Conservation (phyloP, 2,888 invertebrate genomes). For the Archaeoteleia sp. region DNA sequence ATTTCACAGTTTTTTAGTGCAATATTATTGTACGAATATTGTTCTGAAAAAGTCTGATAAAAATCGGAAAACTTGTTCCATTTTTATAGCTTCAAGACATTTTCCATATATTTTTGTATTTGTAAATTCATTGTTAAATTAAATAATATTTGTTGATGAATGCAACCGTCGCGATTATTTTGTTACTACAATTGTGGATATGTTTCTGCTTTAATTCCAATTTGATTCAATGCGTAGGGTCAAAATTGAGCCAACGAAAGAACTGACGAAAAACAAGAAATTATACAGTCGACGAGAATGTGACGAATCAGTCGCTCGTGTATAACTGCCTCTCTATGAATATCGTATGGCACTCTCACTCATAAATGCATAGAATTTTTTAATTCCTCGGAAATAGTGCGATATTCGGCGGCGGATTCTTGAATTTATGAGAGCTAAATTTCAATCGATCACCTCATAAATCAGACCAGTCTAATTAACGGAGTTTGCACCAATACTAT, state of each 20-base stretch:
- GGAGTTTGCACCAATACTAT: too few species aligned
- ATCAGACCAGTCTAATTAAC: conserved; percentile 24
- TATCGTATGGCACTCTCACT: conserved; percentile 34
- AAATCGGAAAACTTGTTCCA: too few species aligned
- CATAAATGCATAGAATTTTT: conserved; percentile 49
- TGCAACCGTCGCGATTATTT: too few species aligned
- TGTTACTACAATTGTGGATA: too few species aligned
- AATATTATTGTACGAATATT: too few species aligned
- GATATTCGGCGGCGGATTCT: conserved; percentile 27
- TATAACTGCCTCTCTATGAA: conserved; percentile 36
- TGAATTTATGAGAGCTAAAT: conserved; percentile 30
- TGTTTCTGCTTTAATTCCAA: too few species aligned
- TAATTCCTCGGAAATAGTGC: conserved; percentile 27
- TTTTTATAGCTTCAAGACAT: too few species aligned
- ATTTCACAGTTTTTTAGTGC: too few species aligned
- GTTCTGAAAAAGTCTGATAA: too few species aligned
- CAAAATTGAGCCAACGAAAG: conserved; percentile 14
- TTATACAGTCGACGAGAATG: conserved; percentile 24
- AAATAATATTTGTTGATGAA: too few species aligned
- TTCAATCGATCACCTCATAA: conserved; percentile 27
- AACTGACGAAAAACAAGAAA: conserved; percentile 14
- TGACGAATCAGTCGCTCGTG: conserved; percentile 44
- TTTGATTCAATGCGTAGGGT: background rate
- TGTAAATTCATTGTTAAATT: too few species aligned
- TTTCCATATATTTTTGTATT: too few species aligned